phyloP scores from a whole-genome alignment of 2,113 vertebrate genomes.

The Proterorhinus semilunaris region DNA sequence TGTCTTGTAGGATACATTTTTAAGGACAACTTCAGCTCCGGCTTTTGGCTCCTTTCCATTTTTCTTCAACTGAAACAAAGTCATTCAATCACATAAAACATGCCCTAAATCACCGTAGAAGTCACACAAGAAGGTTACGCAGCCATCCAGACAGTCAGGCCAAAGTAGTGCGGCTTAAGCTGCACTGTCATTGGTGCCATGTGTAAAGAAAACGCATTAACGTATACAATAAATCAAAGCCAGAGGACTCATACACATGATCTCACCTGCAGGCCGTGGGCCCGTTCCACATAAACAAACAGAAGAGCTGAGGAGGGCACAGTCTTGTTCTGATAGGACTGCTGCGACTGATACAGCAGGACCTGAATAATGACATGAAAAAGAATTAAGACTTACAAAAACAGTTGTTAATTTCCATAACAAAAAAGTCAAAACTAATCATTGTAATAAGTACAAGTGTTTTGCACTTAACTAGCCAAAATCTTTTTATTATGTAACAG shows the following conservation, averaged over 20 bases:
- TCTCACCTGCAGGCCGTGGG: slow-evolving; percentile 83
- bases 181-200: background rate
- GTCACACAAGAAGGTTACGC: background rate
- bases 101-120: background rate
- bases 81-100: slow-evolving; percentile 2
- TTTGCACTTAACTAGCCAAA: no score
- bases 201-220: background rate
- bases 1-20: slow-evolving; percentile 75
- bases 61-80: slow-evolving; percentile 80
- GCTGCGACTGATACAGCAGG: slow-evolving; percentile 78
- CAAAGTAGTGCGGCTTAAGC: background rate
- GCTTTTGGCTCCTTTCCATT: slow-evolving; percentile 82
- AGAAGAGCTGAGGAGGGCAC: slow-evolving; percentile 81
- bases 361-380: slow-evolving; percentile 64
- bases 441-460: no score
- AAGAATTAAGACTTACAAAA: no score
- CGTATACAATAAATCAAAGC: slow-evolving; percentile 17
- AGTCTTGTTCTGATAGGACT: slow-evolving; percentile 81
- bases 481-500: background rate
- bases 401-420: no score
- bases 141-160: background rate
- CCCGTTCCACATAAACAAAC: slow-evolving; percentile 85
- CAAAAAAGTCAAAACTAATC: background rate
- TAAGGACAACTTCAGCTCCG: slow-evolving; percentile 77
- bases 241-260: slow-evolving; percentile 4